A percentile compares a stretch with the other conserved stretches of the same genome.
These are phyloP conservation scores for Melanotaenia parkinsoni DNA, from an alignment of 2,797 vertebrate genomes.

Conservation along the genomic window DNA sequence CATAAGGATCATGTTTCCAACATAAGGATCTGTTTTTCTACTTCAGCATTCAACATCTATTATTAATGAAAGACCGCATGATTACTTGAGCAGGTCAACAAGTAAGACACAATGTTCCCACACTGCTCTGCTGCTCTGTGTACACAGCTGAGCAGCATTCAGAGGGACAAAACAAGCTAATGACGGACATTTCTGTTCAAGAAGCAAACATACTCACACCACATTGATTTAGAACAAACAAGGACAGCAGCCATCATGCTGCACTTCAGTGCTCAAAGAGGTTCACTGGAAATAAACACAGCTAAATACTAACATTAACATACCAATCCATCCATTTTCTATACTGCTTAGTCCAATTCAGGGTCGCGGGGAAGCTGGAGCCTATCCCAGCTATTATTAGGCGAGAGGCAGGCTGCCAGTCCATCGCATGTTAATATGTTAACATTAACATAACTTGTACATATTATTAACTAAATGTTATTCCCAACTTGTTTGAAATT, in stretches of 20 bases:
- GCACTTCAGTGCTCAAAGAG: neutral
- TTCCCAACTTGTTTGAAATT: neutral
- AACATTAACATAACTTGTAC: neutral
- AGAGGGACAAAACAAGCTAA: neutral
- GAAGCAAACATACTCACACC: neutral
- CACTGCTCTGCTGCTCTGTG: neutral
- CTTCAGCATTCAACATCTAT: neutral
- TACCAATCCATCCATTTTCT: too few species aligned
- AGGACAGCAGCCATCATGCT: neutral
- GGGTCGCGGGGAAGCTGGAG: too few species aligned
- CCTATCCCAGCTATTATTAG: too few species aligned
- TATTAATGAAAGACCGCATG: neutral
- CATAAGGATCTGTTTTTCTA: neutral
- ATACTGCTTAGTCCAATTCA: too few species aligned
- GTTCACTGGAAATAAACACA: neutral
- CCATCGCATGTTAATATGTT: too few species aligned
- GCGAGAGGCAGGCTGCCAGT: too few species aligned
- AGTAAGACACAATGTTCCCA: slow-evolving; percentile 40
- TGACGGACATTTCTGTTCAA: neutral
- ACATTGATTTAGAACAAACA: neutral
- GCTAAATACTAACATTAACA: neutral
- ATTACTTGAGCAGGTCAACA: neutral
- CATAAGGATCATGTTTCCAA: neutral
- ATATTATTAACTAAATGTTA: too few species aligned
- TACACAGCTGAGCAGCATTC: slow-evolving; percentile 23